These are phyloP conservation scores for Hyppa rectilinea DNA, from an alignment of 2,888 invertebrate species.

Conservation along the genomic window DNA sequence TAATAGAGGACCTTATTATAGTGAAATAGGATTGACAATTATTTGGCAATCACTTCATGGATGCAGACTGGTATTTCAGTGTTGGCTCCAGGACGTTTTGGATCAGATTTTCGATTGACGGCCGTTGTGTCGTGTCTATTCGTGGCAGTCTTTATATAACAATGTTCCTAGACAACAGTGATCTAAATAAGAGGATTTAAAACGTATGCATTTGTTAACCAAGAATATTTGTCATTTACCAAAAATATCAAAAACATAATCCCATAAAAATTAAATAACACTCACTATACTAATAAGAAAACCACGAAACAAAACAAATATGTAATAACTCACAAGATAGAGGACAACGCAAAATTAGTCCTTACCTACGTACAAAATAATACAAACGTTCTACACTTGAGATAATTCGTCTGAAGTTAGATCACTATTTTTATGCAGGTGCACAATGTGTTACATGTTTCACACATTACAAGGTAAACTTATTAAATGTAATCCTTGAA, in stretches of 20 bases:
- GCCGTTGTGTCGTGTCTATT: conserved; percentile 35
- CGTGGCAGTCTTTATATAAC: conserved; percentile 30
- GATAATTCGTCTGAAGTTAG: conserved; percentile 5
- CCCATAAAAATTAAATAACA: neutral
- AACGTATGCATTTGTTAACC: neutral
- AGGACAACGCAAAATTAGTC: conserved; percentile 28
- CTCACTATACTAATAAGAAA: conserved; percentile 12
- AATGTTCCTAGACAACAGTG: conserved; percentile 15
- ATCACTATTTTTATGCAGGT: neutral
- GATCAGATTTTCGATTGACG: conserved; percentile 53
- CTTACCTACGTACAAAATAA: neutral
- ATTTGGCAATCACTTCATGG: conserved; percentile 26
- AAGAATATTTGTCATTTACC: neutral
- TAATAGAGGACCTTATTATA: conserved; percentile 35
- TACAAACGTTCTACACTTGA: conserved; percentile 15
- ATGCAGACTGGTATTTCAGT: conserved; percentile 15
- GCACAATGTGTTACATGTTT: conserved; percentile 12
- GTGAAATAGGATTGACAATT: conserved; percentile 31
- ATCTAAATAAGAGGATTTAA: neutral
- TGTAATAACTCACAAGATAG: neutral
- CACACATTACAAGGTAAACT: conserved; percentile 1
- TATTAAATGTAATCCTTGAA: neutral
- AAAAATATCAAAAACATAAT: neutral
- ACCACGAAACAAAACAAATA: conserved; percentile 6
- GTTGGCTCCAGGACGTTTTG: conserved; percentile 38